Evolutionary conservation across 2,797 vertebrate genomes (phyloP).

Genomic region (Peromyscus nudipes): DNA sequence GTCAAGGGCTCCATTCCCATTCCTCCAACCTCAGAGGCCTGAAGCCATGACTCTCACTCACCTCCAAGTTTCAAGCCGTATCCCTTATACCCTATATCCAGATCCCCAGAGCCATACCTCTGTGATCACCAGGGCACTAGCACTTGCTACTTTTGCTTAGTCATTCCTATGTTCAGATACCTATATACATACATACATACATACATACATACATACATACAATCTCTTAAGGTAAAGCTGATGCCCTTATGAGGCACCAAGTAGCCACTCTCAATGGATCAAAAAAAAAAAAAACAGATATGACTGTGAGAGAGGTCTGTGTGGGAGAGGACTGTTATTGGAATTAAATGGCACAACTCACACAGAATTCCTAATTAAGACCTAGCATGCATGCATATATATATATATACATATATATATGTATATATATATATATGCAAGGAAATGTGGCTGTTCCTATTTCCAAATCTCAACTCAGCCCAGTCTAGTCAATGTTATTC

Average conservation of each 20-base stretch:
- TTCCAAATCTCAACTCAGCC: constrained; percentile 22
- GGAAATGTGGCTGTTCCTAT: constrained; percentile 23
- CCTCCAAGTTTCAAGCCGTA: neutral
- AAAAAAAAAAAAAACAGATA: too few relatives aligned
- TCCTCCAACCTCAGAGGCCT: neutral
- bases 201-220: neutral
- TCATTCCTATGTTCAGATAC: neutral
- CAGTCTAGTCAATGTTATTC: constrained; percentile 16
- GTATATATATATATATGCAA: neutral
- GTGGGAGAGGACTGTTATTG: neutral
- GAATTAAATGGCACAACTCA: constrained; percentile 51
- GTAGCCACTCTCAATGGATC: too few relatives aligned
- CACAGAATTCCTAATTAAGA: constrained; percentile 39
- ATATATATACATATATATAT: too few relatives aligned
- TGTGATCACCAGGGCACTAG: neutral
- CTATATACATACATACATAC: neutral
- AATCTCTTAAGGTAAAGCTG: too few relatives aligned
- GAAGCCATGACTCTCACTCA: neutral
- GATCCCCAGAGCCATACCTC: neutral
- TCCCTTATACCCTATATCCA: neutral
- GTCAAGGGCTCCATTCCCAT: neutral
- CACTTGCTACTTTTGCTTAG: neutral
- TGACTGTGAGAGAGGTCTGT: too few relatives aligned
- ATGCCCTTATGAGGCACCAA: too few relatives aligned
- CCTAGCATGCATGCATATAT: neutral